Base-by-base conservation (phyloP, 2,888 invertebrate species). In the Lasiommata megera region DNA sequence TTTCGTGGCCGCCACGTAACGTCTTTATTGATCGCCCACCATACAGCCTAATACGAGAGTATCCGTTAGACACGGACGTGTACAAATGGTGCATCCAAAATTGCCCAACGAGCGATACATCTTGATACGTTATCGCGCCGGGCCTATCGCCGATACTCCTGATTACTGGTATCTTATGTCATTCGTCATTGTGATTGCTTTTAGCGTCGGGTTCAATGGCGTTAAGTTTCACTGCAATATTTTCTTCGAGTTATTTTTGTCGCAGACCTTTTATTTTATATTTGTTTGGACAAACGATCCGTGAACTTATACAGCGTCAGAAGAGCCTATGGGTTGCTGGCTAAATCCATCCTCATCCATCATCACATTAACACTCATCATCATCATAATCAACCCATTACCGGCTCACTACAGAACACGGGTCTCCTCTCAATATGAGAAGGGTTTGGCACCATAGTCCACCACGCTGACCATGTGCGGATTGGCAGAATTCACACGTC, bases 21-120 rank as follows among this genome's bases (percentile, higher is more conserved):
- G 67, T 76, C 77, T 78, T 69, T 78, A 77, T 79, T 76, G 77
- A 77, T 78, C 72, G 72, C 67, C 65, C 63, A 63, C 70, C 62
- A 70, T 67, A 69, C 58, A 61, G 66, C 69, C 72, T 74, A 76
- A 78, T 75, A 72, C 70, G 67, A 57, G 71, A 66, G 68, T 67
- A 71, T 72, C 73, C 67, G 68, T 70, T 70, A 71, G 61, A 53
- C 50, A 60, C 58, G 56, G 80, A 80, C 79, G 70, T 72, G 63
- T 74, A 80, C 73, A 76, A 76, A 81, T 80, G 74, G 70, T 71
- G 73, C 68, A 76, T 74, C 76, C 74, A 66, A 79, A 79, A 79
- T 79, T 77, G 74, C 71, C 68, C 64, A 67, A 67, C 70, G 59
- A 66, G 63, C 69, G 67, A 76, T 73, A 67, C 62, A 67, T 73